Evolutionary conservation across 2,113 vertebrate species (phyloP).

Genomic region (Forbesichthys papilliferus): DNA sequence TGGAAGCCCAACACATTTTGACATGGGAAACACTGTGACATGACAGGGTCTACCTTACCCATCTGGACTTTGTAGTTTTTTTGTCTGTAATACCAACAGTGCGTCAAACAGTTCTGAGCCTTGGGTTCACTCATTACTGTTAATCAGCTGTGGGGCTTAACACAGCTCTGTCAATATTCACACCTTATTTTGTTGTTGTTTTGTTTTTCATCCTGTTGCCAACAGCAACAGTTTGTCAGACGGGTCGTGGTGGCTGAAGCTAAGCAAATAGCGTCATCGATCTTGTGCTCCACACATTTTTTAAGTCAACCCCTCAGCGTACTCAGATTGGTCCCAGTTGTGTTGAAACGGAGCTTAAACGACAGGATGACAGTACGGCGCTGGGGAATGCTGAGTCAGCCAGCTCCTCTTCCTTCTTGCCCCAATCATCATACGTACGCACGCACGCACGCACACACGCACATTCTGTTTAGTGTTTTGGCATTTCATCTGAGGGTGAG

Average conservation of each 20-base stretch:
- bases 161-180: conserved; percentile 13
- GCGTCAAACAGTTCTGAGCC: not conserved
- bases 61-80: too few species aligned
- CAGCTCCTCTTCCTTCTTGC: not conserved
- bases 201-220: conserved; percentile 19
- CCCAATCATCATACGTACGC: not conserved
- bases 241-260: conserved; percentile 16
- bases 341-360: conserved; percentile 9
- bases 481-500: not conserved
- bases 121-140: conserved; percentile 1
- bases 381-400: not conserved
- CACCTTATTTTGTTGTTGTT: not conserved
- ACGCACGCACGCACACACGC: not conserved
- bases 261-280: conserved; percentile 42
- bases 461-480: not conserved
- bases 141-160: conserved; percentile 1
- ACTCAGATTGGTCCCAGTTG: conserved; percentile 19
- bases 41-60: too few species aligned
- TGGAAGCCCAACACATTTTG: too few species aligned
- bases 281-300: conserved; percentile 29
- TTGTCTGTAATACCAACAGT: too few species aligned
- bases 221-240: conserved; percentile 43
- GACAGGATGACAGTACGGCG: not conserved
- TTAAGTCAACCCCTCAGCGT: conserved; percentile 31
- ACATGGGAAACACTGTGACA: too few species aligned